phyloP scores from a whole-genome alignment of 2,888 invertebrate genomes.

The Muscina levida region DNA sequence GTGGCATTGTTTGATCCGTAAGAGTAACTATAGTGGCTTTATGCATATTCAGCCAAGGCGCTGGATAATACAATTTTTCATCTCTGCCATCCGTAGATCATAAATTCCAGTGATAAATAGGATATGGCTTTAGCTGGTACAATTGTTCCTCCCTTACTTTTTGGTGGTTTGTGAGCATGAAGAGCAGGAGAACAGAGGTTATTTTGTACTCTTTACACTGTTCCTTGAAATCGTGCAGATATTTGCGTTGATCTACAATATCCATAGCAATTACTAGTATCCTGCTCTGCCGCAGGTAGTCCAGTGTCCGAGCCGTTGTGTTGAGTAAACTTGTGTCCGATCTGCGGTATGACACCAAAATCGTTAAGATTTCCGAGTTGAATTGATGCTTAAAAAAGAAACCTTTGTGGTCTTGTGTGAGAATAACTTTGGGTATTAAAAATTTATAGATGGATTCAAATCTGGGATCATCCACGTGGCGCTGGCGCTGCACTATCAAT shows the following conservation, averaged over 20 bases:
- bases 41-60: slow-evolving; percentile 21
- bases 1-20: slow-evolving; percentile 68
- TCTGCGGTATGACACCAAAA: no score
- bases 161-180: background rate
- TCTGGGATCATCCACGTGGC: no score
- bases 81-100: no score
- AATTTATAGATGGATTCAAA: no score
- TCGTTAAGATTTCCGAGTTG: no score
- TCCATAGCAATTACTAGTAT: slow-evolving; percentile 40
- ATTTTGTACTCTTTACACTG: no score
- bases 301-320: no score
- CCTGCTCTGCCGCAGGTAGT: slow-evolving; percentile 42
- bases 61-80: background rate
- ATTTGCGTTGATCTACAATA: background rate
- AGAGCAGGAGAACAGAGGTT: slow-evolving; percentile 21
- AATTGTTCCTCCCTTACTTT: background rate
- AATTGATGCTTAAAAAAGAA: no score
- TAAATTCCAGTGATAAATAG: background rate
- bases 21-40: slow-evolving; percentile 49
- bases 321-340: no score
- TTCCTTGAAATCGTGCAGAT: slow-evolving; percentile 7
- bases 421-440: no score
- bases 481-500: no score
- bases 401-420: no score
- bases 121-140: background rate